Base-by-base conservation (phyloP, 2,888 invertebrate species). In the Phania funesta region DNA sequence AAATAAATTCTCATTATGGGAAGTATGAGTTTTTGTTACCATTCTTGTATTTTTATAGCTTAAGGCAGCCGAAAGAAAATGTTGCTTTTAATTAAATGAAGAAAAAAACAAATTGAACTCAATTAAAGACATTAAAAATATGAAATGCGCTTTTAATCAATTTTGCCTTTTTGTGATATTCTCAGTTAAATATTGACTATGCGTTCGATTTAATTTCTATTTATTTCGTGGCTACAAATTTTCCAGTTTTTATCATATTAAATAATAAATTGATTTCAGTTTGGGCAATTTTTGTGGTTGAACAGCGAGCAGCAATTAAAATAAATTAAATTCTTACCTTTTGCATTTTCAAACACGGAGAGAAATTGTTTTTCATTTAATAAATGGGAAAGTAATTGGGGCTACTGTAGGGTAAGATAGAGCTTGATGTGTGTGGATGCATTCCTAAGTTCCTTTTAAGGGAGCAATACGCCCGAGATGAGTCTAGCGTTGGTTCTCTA, bases 261-360 rank as follows among this genome's bases (percentile, higher is more conserved):
- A 38, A 65, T 46, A 41, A 64, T 65, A 41, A 64, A 65, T 71
- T 78, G 35, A 71, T 71, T 71, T 56, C 1, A 32, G 18, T 71
- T 71, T 67, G 38, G 8, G 2, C n/a, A 58, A 64, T 24, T 64
- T 38, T 48, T 54, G 60, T n/a, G 54, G 52, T 54, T 62, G 6
- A 29, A 20, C 44, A 35, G 20, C 38, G 16, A 16, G 5, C n/a
- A 68, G 68, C 44, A 60, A 64, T 70, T 64, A 62, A 75, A 56
- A 67, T 60, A 29, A 60, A 68, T 70, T 38, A 70, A 70, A 62
- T 70, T 77, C 35, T 54, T 68, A 70, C 62, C n/a, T n/a, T 62
- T 52, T 38, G 9, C 60, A 75, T 56, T 24, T 41, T 16, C 7
- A 38, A 44, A 67, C 67, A 68, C 67, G 24, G 44, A 18, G 29